Conservation (phyloP, 2,888 invertebrate species). For the Nasonia oneida region DNA sequence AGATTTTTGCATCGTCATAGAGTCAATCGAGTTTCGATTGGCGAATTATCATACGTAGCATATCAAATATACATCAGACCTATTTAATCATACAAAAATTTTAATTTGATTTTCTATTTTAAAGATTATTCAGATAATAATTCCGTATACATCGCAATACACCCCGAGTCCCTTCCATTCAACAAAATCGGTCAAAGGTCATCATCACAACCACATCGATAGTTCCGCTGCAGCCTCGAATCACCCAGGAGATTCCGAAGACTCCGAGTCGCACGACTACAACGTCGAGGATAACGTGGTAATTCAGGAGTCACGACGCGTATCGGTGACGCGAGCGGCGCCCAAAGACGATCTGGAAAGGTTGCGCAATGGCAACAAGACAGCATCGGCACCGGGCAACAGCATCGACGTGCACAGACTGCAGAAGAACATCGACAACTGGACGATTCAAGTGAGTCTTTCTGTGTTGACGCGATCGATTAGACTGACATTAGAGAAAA, state of each 20-base stretch:
- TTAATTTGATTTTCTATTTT: neutral
- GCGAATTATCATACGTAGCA: too few species aligned
- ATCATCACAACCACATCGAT: neutral
- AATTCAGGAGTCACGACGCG: constrained; percentile 65
- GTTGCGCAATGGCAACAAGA: constrained; percentile 35
- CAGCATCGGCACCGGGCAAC: constrained; percentile 70
- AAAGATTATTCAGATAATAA: constrained; percentile 87
- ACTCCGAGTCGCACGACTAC: neutral
- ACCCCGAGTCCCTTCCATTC: constrained; percentile 81
- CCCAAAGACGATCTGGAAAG: neutral
- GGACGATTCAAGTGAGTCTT: constrained; percentile 83
- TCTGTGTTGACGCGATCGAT: neutral
- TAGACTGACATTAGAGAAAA: constrained; percentile 2
- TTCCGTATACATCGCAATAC: constrained; percentile 87
- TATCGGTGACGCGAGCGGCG: constrained; percentile 60
- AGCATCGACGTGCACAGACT: constrained; percentile 87
- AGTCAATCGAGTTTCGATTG: neutral
- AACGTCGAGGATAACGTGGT: constrained; percentile 65
- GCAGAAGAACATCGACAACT: constrained; percentile 91
- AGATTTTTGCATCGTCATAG: neutral
- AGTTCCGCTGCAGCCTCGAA: neutral
- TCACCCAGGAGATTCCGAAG: neutral
- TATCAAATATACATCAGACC: too few species aligned
- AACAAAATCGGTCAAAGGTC: constrained; percentile 66
- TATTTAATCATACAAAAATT: neutral